Base-by-base conservation (phyloP, 2,888 invertebrate genomes). In the Drosophila affinis region DNA sequence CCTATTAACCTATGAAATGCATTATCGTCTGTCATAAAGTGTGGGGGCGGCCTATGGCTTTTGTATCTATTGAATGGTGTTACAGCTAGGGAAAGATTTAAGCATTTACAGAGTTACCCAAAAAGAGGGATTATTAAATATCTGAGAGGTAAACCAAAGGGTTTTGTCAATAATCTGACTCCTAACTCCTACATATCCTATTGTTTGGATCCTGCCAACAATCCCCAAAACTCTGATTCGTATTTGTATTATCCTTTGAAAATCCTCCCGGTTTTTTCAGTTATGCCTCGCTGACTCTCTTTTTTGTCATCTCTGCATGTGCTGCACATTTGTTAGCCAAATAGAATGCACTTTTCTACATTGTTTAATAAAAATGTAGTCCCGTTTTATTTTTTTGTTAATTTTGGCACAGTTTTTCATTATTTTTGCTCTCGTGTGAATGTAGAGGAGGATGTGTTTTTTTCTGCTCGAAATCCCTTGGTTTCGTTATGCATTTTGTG, bases 381-480 rank as follows among this genome's bases (percentile, higher is more conserved):
- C 53, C 39, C 14, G n/a, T 39, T 39, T 39, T 39, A 39, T 39
- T 86, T 88, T 75, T 83, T 82, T 83, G 86, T 82, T 77, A 79
- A 83, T 88, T 87, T 79, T 86, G 77, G 74, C 75, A 79, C 77
- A 84, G 79, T 85, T 83, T 83, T 72, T 64, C 61, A 70, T 73
- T 60, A 32, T 54, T 58, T 60, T 29, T 55, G 17, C 29, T 18
- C 17, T 58, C 18, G 24, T 3, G 27, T 27, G 4, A 24, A 21
- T 57, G 27, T 46, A 21, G 4, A 24, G 24, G 21, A 21, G 21
- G 21, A 21, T 39, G 17, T 49, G 24, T 53, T 64, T 47, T 53
- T 46, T 44, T 34, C 39, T 57, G 39, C 47, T 45, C 65, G 59
- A 58, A 39, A 51, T 72, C 49, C 73, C 32, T 59, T 45, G 62